A percentile compares a stretch with the other conserved stretches of the same genome.
Evolutionary conservation across 2,113 vertebrate species (phyloP).

Genomic region (Microcebus jonahi): DNA sequence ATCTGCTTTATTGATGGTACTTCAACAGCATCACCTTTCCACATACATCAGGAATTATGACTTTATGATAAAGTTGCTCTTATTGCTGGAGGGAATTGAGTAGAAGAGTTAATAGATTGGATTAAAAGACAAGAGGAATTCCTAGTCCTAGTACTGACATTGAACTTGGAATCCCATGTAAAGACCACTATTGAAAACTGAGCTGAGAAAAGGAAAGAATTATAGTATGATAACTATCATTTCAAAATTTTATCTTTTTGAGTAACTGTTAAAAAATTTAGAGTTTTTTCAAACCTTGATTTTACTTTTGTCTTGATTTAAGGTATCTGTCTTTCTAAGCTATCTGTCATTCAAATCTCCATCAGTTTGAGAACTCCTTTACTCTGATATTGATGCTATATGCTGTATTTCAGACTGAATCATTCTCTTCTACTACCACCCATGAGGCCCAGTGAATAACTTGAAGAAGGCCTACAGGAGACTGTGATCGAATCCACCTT

Average conservation of each 20-base stretch:
- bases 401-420: not conserved
- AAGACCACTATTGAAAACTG: constrained; percentile 36
- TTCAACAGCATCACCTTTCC: constrained; percentile 2
- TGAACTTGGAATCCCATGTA: constrained; percentile 31
- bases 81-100: constrained; percentile 38
- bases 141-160: constrained; percentile 48
- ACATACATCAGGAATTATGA: constrained; percentile 50
- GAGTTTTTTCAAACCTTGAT: constrained; percentile 46
- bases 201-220: constrained; percentile 9
- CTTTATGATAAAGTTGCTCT: constrained; percentile 57
- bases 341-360: constrained; percentile 10
- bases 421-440: not conserved
- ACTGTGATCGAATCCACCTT: not conserved
- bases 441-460: not conserved
- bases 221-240: constrained; percentile 34
- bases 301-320: constrained; percentile 61
- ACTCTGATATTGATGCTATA: not conserved
- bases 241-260: constrained; percentile 55
- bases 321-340: constrained; percentile 13
- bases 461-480: not conserved
- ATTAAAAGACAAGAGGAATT: constrained; percentile 60
- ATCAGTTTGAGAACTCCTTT: not conserved
- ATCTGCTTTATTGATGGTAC: constrained; percentile 52
- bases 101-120: constrained; percentile 51
- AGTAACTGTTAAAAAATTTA: constrained; percentile 60